Evolutionary conservation across 2,797 vertebrate genomes (phyloP).

Genomic region (Buceros bicornis): DNA sequence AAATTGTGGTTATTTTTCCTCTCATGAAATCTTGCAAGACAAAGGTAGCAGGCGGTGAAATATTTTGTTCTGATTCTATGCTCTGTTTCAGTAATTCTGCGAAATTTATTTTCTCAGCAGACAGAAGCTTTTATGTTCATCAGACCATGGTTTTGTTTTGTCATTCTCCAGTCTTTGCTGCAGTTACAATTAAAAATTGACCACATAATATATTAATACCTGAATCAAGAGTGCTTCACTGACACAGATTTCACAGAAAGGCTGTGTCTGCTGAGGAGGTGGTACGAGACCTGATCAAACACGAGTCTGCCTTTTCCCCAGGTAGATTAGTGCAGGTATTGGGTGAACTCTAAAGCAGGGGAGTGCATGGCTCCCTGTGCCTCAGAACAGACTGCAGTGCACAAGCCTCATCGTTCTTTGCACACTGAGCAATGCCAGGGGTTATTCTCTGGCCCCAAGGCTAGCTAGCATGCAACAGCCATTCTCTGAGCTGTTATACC

Average conservation of each 20-base stretch:
- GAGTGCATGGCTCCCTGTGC: not conserved
- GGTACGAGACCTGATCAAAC: not conserved
- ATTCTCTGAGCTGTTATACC: fast-evolving
- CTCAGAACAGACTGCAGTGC: not conserved
- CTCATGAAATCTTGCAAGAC: not conserved
- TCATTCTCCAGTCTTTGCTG: not conserved
- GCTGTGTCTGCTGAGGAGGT: not conserved
- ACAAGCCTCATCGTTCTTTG: not conserved
- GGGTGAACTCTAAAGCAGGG: not conserved
- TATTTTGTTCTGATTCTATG: not conserved
- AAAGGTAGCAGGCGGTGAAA: not conserved
- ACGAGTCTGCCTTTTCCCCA: not conserved
- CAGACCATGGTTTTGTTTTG: not conserved
- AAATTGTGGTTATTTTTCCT: not conserved
- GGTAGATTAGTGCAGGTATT: fast-evolving
- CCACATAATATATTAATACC: not conserved
- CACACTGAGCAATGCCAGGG: not conserved
- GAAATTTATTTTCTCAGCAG: not conserved
- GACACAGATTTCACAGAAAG: not conserved
- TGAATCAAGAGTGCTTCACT: not conserved
- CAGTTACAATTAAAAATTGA: not conserved
- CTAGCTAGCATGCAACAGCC: not conserved
- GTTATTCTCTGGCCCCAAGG: fast-evolving
- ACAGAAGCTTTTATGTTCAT: not conserved
- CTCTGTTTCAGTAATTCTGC: not conserved